These are phyloP conservation scores for Menidia menidia DNA, from an alignment of 2,797 vertebrate genomes.

Conservation along the genomic window DNA sequence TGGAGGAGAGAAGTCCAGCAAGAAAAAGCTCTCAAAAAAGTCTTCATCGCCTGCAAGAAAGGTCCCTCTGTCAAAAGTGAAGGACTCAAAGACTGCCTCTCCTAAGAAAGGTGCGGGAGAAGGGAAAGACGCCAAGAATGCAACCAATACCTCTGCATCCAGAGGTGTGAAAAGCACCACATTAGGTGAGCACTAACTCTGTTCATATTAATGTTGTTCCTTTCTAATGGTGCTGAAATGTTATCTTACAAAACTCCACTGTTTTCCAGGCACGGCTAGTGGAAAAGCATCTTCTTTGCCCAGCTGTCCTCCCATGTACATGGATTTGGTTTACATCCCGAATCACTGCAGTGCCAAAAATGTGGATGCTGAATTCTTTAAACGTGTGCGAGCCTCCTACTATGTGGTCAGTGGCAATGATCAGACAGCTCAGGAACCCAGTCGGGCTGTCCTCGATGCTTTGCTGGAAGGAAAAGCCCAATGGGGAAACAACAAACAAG, in stretches of 20 bases:
- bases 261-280: slow-evolving; percentile 81
- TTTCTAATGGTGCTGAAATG: background rate
- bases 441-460: slow-evolving; percentile 91
- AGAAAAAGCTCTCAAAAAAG: slow-evolving; percentile 93
- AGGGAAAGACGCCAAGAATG: slow-evolving; percentile 97
- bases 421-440: slow-evolving; percentile 91
- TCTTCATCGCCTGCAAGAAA: slow-evolving; percentile 92
- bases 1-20: slow-evolving; percentile 90
- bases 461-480: slow-evolving; percentile 94
- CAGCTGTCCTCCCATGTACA: slow-evolving; percentile 92
- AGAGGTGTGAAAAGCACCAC: slow-evolving; percentile 89
- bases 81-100: slow-evolving; percentile 89
- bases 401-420: slow-evolving; percentile 98
- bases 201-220: background rate
- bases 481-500: slow-evolving; percentile 96
- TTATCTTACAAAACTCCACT: background rate
- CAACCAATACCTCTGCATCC: slow-evolving; percentile 92
- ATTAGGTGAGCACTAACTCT: slow-evolving; percentile 80
- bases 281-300: slow-evolving; percentile 85
- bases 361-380: slow-evolving; percentile 96
- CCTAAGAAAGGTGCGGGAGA: slow-evolving; percentile 91
- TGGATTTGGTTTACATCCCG: slow-evolving; percentile 98
- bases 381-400: slow-evolving; percentile 93
- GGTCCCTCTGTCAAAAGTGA: slow-evolving; percentile 86
- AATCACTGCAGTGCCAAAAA: slow-evolving; percentile 98